Conservation (phyloP, 23 tunicate genomes). For the Pegea sp. region DNA sequence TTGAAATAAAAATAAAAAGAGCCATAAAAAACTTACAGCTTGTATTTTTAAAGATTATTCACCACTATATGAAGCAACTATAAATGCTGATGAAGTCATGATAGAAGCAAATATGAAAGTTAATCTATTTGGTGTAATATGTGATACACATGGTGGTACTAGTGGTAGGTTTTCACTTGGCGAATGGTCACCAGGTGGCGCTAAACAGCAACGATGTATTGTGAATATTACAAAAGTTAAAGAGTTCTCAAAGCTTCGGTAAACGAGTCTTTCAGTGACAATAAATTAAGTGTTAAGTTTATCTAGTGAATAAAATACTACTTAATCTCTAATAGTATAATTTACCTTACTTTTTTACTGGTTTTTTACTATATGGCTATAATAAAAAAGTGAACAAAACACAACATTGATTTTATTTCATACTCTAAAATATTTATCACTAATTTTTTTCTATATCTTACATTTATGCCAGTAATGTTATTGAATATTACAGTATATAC, state of each 20-base stretch:
- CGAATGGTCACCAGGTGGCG: conserved; percentile 51
- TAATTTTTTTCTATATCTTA: no score
- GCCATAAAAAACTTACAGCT: background rate
- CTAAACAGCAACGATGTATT: conserved; percentile 12
- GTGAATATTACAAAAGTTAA: conserved; percentile 27
- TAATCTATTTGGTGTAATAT: conserved; percentile 20
- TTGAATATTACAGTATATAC: no score
- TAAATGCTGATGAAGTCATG: conserved; percentile 47
- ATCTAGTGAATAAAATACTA: no score
- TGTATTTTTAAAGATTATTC: background rate
- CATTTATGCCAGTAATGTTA: no score
- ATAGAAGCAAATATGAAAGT: conserved; percentile 27
- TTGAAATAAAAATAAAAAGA: background rate
- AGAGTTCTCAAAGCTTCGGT: conserved; percentile 47
- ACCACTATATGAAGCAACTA: background rate
- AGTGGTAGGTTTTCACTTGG: conserved; percentile 16
- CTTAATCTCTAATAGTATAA: no score
- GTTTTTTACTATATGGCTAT: no score
- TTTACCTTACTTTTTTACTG: no score
- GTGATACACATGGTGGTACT: conserved; percentile 17
- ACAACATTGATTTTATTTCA: no score
- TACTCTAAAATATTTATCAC: no score
- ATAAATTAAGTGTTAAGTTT: no score
- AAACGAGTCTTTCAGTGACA: no score
- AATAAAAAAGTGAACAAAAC: no score